Conservation (phyloP, 2,113 vertebrate genomes). For the Strix uralensis region DNA sequence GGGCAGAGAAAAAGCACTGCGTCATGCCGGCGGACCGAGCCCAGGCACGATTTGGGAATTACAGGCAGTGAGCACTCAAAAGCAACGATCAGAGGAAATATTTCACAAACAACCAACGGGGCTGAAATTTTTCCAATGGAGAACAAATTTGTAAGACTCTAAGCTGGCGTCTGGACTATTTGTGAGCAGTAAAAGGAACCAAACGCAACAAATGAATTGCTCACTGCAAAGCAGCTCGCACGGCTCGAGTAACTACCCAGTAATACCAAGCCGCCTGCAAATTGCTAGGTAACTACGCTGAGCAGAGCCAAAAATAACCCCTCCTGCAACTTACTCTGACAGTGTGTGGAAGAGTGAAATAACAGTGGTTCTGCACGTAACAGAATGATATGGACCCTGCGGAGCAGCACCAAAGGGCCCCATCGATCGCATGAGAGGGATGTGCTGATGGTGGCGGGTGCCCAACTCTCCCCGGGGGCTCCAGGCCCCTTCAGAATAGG, state of each 20-base stretch:
- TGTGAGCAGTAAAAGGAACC: slow-evolving; percentile 26
- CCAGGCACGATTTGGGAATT: not conserved
- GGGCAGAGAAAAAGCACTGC: not conserved
- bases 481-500: not conserved
- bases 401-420: not conserved
- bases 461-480: not conserved
- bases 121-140: slow-evolving; percentile 33
- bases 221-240: not conserved
- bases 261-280: slow-evolving; percentile 2
- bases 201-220: not conserved
- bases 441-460: not conserved
- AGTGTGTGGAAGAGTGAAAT: not conserved
- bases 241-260: not conserved
- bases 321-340: slow-evolving; percentile 8
- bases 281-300: slow-evolving; percentile 41
- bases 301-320: slow-evolving; percentile 33
- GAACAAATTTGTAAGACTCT: slow-evolving; percentile 21
- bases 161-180: not conserved
- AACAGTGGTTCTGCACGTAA: not conserved
- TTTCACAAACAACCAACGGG: not conserved
- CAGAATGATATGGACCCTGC: rapidly evolving
- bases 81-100: slow-evolving; percentile 11
- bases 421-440: rapidly evolving
- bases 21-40: not conserved
- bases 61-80: not conserved